These are phyloP conservation scores for Chamaea fasciata DNA, from an alignment of 2,113 vertebrate species.

Conservation along the genomic window DNA sequence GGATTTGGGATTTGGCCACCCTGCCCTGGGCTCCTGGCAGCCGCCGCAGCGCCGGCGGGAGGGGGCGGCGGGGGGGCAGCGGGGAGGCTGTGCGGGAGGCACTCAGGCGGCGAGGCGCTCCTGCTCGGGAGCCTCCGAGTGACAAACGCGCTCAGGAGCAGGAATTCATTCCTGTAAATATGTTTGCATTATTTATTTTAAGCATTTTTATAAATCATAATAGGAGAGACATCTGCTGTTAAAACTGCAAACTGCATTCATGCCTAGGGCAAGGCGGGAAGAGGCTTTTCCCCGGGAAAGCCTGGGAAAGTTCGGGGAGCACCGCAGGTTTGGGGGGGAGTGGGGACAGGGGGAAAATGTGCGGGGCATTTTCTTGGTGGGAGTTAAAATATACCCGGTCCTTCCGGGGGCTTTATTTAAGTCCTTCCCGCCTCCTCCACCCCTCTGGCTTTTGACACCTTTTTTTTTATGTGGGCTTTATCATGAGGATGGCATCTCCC, in stretches of 20 bases:
- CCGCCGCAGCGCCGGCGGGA: too few relatives aligned
- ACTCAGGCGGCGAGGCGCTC: not conserved
- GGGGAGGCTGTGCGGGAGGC: not conserved
- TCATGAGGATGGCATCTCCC: not conserved
- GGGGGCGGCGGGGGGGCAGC: not conserved
- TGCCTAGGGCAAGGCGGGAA: conserved; percentile 34
- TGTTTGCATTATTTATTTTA: conserved; percentile 79
- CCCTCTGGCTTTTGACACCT: conserved; percentile 19
- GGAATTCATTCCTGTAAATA: conserved; percentile 70
- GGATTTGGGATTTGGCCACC: not conserved
- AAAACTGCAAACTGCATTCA: conserved; percentile 83
- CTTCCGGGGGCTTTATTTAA: not conserved
- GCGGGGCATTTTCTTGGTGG: not conserved
- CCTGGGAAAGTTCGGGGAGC: conserved; percentile 20
- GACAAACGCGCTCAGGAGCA: conserved; percentile 8
- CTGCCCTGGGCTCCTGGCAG: not conserved
- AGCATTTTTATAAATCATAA: conserved; percentile 85
- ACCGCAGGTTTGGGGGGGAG: not conserved
- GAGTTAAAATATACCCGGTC: not conserved
- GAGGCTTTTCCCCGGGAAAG: conserved; percentile 20
- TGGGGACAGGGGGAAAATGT: accelerated
- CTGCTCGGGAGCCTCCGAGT: conserved; percentile 2
- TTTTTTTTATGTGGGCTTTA: not conserved
- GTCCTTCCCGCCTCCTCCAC: not conserved
- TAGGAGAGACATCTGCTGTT: conserved; percentile 85